Conservation (phyloP, 2,888 invertebrate species). For the Dendrolimus pini region DNA sequence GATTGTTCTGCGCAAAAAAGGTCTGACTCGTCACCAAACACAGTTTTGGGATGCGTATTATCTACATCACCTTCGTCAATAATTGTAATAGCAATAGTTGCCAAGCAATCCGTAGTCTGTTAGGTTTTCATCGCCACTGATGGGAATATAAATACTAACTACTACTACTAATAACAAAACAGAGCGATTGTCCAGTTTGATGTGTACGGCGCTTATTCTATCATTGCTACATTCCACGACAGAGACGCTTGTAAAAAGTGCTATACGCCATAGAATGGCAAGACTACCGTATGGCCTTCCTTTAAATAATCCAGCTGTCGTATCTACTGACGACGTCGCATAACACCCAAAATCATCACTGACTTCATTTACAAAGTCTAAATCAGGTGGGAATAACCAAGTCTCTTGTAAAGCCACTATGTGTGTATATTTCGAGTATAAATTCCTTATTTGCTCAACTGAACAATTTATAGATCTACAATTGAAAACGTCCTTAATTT, state of each 20-base stretch:
- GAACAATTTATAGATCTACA: too few species aligned
- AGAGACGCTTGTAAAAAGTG: neutral
- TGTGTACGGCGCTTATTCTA: constrained; percentile 4
- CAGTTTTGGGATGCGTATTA: too few species aligned
- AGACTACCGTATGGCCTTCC: constrained; percentile 6
- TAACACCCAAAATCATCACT: too few species aligned
- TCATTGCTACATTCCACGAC: constrained; percentile 4
- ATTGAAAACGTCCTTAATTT: too few species aligned
- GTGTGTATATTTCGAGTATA: too few species aligned
- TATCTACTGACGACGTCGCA: constrained; percentile 4
- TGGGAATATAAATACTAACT: constrained; percentile 9
- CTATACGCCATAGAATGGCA: constrained; percentile 6
- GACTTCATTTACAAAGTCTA: too few species aligned
- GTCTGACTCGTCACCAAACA: too few species aligned
- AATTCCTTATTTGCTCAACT: too few species aligned
- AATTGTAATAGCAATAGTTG: neutral
- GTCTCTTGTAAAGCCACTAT: too few species aligned
- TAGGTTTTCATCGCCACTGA: constrained; percentile 1
- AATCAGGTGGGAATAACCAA: neutral
- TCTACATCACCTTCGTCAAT: neutral
- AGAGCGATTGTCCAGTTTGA: neutral
- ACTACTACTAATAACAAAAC: constrained; percentile 4
- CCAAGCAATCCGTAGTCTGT: neutral
- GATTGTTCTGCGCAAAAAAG: too few species aligned
- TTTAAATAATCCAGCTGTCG: constrained; percentile 3